Conservation (phyloP, 2,888 invertebrate genomes). For the Galeopsomyia nigrocyanea region DNA sequence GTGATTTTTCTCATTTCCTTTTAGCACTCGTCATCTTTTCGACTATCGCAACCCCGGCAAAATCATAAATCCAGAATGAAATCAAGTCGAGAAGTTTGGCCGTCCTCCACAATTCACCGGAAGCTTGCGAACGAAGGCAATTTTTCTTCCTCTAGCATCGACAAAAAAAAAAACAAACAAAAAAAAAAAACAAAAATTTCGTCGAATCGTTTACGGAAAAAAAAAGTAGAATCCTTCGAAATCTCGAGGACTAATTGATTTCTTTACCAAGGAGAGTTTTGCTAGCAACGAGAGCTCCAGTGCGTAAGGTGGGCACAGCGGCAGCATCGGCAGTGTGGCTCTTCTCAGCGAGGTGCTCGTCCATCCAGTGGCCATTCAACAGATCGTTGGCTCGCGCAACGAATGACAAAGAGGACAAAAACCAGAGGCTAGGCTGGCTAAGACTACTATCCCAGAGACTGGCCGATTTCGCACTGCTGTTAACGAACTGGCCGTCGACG, state of each 20-base stretch:
- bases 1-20: too few relatives aligned
- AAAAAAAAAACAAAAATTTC: background rate
- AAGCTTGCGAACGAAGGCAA: too few relatives aligned
- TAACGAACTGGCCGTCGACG: conserved; percentile 30
- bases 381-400: conserved; percentile 41
- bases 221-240: background rate
- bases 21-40: too few relatives aligned
- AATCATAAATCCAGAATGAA: too few relatives aligned
- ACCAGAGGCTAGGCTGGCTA: conserved; percentile 16
- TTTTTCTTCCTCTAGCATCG: background rate
- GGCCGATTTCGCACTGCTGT: conserved; percentile 43
- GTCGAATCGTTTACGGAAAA: background rate
- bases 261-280: conserved; percentile 46
- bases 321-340: conserved; percentile 19
- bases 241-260: background rate
- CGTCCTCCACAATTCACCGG: too few relatives aligned
- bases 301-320: conserved; percentile 4
- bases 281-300: conserved; percentile 38
- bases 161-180: background rate
- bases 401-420: conserved; percentile 33
- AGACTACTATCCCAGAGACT: conserved; percentile 18
- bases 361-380: conserved; percentile 46
- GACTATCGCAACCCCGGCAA: too few relatives aligned
- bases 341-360: conserved; percentile 42
- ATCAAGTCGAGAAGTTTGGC: too few relatives aligned